Evolutionary conservation across 1,140 invertebrate genomes (phyloP).

Genomic region (Musca domestica): DNA sequence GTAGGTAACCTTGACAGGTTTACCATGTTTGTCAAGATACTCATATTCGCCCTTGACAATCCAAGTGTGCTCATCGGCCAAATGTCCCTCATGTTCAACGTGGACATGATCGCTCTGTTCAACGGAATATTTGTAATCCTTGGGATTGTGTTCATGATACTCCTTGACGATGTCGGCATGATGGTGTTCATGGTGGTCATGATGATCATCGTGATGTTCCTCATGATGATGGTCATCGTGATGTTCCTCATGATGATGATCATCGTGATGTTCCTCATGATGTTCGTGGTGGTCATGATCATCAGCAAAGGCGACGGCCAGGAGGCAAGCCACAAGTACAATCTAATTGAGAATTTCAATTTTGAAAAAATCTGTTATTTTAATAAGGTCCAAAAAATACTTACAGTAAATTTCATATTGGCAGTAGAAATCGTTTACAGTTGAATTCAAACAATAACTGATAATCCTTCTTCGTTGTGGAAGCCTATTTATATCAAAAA

Average conservation of each 20-base stretch:
- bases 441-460: too few relatives aligned
- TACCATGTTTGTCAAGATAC: slow-evolving; percentile 70
- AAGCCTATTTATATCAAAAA: too few relatives aligned
- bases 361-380: too few relatives aligned
- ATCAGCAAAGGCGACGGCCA: slow-evolving; percentile 13
- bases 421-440: too few relatives aligned
- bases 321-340: slow-evolving; percentile 9
- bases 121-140: slow-evolving; percentile 31
- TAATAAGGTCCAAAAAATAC: too few relatives aligned
- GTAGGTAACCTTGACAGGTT: slow-evolving; percentile 65
- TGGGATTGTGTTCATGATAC: slow-evolving; percentile 29
- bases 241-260: too few relatives aligned
- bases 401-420: too few relatives aligned
- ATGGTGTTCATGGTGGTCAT: not conserved
- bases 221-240: too few relatives aligned
- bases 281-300: slow-evolving; percentile 19
- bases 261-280: too few relatives aligned
- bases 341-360: not conserved
- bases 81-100: not conserved
- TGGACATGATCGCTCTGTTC: slow-evolving; percentile 25
- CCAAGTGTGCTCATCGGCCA: slow-evolving; percentile 7
- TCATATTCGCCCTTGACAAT: slow-evolving; percentile 59
- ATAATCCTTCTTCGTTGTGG: too few relatives aligned
- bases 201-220: too few relatives aligned
- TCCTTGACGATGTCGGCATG: slow-evolving; percentile 28